A percentile compares a stretch with the other conserved stretches of the same genome.
Conservation (phyloP, 2,113 vertebrate species). For the Saccopteryx leptura region DNA sequence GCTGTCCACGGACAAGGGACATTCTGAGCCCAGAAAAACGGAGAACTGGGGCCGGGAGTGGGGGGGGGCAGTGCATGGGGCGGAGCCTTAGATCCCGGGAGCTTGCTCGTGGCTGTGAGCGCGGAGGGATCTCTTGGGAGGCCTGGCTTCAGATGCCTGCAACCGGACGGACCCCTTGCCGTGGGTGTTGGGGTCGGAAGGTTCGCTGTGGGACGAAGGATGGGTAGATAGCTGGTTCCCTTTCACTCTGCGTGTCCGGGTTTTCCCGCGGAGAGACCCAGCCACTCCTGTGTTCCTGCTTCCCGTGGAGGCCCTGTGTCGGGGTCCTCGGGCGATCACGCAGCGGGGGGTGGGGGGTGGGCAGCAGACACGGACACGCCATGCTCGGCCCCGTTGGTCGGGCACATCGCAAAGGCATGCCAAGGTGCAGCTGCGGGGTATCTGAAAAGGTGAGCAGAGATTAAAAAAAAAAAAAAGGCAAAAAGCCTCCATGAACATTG, state of each 20-base stretch:
- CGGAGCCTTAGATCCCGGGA: not conserved
- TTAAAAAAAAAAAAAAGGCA: not conserved
- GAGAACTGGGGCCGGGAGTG: not conserved
- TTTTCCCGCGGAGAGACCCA: constrained; percentile 65
- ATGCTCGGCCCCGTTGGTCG: not conserved
- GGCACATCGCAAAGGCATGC: not conserved
- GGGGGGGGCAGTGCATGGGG: not conserved
- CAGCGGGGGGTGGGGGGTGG: not conserved
- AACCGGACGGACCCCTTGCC: not conserved
- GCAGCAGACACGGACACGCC: not conserved
- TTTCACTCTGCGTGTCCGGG: not conserved
- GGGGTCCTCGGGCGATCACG: not conserved
- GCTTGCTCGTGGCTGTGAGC: no score
- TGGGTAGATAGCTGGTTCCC: constrained; percentile 38
- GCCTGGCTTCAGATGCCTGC: not conserved
- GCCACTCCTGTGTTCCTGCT: constrained; percentile 52
- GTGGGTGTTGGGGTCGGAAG: not conserved
- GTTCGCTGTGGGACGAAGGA: constrained; percentile 50
- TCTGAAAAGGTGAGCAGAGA: not conserved
- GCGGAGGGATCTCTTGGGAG: not conserved
- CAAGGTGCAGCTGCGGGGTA: not conserved
- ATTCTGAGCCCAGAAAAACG: not conserved
- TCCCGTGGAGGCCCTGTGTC: constrained; percentile 46
- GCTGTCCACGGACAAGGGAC: not conserved
- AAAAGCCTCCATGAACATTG: not conserved